Conservation (phyloP, 2,888 invertebrate species). For the Oegoconia quadripuncta region DNA sequence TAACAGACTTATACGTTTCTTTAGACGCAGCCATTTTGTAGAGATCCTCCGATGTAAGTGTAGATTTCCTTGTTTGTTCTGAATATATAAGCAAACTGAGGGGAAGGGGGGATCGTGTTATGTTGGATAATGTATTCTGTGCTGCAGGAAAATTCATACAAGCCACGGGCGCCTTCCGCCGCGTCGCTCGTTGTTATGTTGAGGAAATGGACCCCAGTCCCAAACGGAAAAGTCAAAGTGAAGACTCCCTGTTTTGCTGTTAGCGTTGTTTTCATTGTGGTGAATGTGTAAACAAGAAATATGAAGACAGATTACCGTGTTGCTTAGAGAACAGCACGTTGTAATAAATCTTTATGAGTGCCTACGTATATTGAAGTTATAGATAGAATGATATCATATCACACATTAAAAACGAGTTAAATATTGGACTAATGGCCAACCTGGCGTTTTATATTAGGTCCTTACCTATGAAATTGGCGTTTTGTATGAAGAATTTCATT, state of each 20-base stretch:
- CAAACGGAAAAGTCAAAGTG: constrained; percentile 50
- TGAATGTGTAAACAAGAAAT: constrained; percentile 26
- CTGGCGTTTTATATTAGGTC: no score
- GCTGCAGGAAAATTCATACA: constrained; percentile 55
- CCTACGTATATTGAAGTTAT: no score
- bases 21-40: constrained; percentile 30
- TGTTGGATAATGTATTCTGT: constrained; percentile 29
- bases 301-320: background rate
- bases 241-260: constrained; percentile 35
- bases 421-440: no score
- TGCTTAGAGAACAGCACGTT: background rate
- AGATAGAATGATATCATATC: no score
- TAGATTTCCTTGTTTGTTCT: constrained; percentile 18
- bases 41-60: constrained; percentile 30
- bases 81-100: constrained; percentile 19
- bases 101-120: constrained; percentile 28
- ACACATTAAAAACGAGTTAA: no score
- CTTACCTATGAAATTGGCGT: no score
- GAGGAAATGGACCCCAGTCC: constrained; percentile 57
- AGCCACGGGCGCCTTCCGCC: constrained; percentile 51
- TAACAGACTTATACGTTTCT: constrained; percentile 46
- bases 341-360: background rate
- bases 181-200: constrained; percentile 44
- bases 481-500: no score
- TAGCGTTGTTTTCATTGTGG: constrained; percentile 38